Evolutionary conservation across 2,797 vertebrate genomes (phyloP).

Genomic region (Sebastes steindachneri): DNA sequence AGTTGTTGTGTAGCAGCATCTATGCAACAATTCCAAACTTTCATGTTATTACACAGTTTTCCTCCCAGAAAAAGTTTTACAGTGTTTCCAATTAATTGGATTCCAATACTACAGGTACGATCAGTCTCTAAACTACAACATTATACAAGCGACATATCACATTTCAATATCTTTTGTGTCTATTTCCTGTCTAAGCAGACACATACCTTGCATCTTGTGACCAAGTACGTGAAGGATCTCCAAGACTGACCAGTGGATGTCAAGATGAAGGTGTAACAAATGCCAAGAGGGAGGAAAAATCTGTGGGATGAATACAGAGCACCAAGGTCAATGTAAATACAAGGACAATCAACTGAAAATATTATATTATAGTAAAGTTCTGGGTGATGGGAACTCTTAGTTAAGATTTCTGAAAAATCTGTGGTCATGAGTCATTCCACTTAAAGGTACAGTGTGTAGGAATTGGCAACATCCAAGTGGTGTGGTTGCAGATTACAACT

Average conservation of each 20-base stretch:
- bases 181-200: background rate
- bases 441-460: too few species aligned
- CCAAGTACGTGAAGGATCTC: conserved; percentile 91
- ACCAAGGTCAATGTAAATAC: background rate
- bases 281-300: conserved; percentile 96
- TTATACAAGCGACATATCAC: background rate
- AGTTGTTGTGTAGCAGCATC: background rate
- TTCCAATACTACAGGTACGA: background rate
- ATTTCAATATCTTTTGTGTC: background rate
- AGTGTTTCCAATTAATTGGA: background rate
- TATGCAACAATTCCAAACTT: background rate
- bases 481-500: too few species aligned
- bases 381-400: background rate
- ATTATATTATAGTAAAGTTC: background rate
- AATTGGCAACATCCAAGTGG: too few species aligned
- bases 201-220: conserved; percentile 90
- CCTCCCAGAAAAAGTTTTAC: background rate
- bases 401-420: background rate
- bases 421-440: background rate
- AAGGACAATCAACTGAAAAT: background rate
- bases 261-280: conserved; percentile 93
- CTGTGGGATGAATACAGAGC: conserved; percentile 71
- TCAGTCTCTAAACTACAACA: background rate
- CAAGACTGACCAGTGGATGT: conserved; percentile 92
- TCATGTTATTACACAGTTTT: background rate